These are phyloP conservation scores for Zaprionus lineosus DNA, from an alignment of 2,888 invertebrate species.

Conservation along the genomic window DNA sequence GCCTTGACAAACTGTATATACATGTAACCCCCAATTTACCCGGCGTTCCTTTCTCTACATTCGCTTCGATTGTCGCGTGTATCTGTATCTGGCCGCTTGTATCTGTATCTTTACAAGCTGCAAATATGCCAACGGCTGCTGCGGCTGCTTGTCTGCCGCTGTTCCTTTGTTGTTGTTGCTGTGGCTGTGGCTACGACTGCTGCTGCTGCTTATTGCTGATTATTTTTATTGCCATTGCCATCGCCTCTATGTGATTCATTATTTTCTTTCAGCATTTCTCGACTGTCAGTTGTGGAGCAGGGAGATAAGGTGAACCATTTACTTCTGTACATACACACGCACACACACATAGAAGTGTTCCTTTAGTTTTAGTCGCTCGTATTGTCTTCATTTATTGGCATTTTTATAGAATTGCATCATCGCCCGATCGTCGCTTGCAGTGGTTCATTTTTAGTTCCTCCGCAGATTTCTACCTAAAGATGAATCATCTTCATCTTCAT, in stretches of 20 bases:
- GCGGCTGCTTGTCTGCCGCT: slow-evolving; percentile 8
- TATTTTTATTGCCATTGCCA: slow-evolving; percentile 68
- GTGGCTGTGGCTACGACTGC: slow-evolving; percentile 5
- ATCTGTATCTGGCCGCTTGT: slow-evolving; percentile 36
- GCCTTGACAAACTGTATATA: slow-evolving; percentile 19
- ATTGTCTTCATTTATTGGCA: slow-evolving; percentile 34
- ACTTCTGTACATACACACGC: too few species aligned
- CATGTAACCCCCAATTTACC: not conserved
- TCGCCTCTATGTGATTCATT: slow-evolving; percentile 69
- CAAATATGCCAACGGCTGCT: slow-evolving; percentile 40
- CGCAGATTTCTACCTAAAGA: slow-evolving; percentile 3
- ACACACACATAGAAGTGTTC: too few species aligned
- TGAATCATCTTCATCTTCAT: slow-evolving; percentile 44
- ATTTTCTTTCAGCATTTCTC: slow-evolving; percentile 39
- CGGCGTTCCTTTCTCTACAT: slow-evolving; percentile 12
- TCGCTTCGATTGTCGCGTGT: slow-evolving; percentile 26
- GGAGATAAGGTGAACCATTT: slow-evolving; percentile 46
- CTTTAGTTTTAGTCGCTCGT: slow-evolving; percentile 18
- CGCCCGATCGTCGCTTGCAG: not conserved
- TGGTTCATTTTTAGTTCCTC: slow-evolving; percentile 22
- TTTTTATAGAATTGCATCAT: slow-evolving; percentile 54
- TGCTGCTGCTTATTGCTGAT: slow-evolving; percentile 63
- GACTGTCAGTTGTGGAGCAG: slow-evolving; percentile 15
- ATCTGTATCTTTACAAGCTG: slow-evolving; percentile 63
- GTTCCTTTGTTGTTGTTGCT: not conserved